Evolutionary conservation across 2,888 invertebrate genomes (phyloP).

Genomic region (Hypena proboscidalis): DNA sequence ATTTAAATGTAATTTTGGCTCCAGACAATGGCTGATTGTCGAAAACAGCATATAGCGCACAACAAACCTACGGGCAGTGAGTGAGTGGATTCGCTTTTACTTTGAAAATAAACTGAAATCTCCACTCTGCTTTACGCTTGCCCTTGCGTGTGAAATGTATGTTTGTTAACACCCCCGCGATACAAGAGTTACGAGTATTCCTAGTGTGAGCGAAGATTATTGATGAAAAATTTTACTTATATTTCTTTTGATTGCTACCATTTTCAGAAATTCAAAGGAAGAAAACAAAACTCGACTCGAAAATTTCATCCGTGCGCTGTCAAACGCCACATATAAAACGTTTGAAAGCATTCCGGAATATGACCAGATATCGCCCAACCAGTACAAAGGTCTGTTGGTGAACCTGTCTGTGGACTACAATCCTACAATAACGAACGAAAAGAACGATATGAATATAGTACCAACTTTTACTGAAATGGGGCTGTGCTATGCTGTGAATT

Average conservation of each 20-base stretch:
- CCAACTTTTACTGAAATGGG: constrained; percentile 89
- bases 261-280: constrained; percentile 62
- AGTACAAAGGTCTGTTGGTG: constrained; percentile 84
- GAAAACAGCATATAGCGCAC: too few species aligned
- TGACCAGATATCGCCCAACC: constrained; percentile 80
- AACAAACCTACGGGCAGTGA: too few species aligned
- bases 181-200: too few species aligned
- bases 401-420: constrained; percentile 80
- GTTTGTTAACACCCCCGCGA: too few species aligned
- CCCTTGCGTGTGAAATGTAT: background rate
- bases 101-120: too few species aligned
- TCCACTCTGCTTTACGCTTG: too few species aligned
- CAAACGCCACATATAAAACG: constrained; percentile 86
- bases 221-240: background rate
- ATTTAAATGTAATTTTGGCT: too few species aligned
- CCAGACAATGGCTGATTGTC: too few species aligned
- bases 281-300: constrained; percentile 81
- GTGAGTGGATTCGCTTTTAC: too few species aligned
- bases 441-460: constrained; percentile 78
- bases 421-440: constrained; percentile 79
- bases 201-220: too few species aligned
- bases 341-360: constrained; percentile 85
- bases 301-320: constrained; percentile 82
- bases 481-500: constrained; percentile 88
- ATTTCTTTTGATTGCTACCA: background rate